Conservation (phyloP, 2,113 vertebrate species). For the Daboia siamensis region DNA sequence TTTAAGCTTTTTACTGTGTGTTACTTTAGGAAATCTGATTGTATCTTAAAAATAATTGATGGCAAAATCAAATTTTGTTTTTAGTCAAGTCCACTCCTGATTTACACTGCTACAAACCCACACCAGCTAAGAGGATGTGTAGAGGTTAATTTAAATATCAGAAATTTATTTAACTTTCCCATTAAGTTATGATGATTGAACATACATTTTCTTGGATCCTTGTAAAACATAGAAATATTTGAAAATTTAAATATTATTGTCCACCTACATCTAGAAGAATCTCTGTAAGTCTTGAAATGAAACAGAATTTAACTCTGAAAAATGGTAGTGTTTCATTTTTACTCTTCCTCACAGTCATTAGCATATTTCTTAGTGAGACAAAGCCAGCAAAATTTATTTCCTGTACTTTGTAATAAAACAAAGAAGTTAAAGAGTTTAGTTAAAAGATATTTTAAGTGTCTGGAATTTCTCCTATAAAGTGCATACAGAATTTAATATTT, state of each 20-base stretch:
- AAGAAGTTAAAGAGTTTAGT: neutral
- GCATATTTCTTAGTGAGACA: neutral
- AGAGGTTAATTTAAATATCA: neutral
- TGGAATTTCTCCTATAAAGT: neutral
- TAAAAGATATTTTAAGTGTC: neutral
- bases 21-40: neutral
- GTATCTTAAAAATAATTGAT: neutral
- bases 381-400: neutral
- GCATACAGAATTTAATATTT: neutral
- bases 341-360: neutral
- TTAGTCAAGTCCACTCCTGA: neutral
- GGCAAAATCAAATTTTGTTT: neutral
- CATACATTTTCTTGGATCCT: neutral
- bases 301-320: neutral
- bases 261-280: neutral
- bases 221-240: neutral
- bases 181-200: neutral
- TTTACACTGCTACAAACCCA: neutral
- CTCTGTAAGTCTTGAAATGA: neutral
- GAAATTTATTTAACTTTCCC: neutral
- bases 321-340: neutral
- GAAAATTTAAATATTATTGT: neutral
- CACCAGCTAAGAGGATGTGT: neutral
- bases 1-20: neutral
- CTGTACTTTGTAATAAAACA: neutral